phyloP scores from a whole-genome alignment of 2,888 invertebrate genomes.

The Synergus itoensis region DNA sequence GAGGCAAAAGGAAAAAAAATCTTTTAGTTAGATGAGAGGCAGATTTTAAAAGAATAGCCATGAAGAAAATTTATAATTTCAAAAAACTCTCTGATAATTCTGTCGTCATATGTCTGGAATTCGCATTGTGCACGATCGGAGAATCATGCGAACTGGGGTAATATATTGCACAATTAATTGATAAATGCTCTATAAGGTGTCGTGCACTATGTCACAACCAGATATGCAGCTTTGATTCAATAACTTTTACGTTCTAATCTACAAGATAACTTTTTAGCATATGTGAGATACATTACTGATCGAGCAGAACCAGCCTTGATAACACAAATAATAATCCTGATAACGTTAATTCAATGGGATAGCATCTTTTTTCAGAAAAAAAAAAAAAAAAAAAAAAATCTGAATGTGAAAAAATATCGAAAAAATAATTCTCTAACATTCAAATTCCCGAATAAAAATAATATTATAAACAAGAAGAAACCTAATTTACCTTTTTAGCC shows the following conservation, averaged over 20 bases:
- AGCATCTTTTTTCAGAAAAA: too few species aligned
- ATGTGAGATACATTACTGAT: not conserved
- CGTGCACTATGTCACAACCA: slow-evolving; percentile 14
- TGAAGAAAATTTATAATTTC: not conserved
- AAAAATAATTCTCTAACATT: too few species aligned
- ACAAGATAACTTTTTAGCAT: not conserved
- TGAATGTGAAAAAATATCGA: too few species aligned
- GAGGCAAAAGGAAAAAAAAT: not conserved
- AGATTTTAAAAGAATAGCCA: not conserved
- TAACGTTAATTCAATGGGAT: too few species aligned
- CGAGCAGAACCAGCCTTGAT: not conserved
- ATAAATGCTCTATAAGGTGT: not conserved
- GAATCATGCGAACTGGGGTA: slow-evolving; percentile 22
- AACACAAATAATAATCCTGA: too few species aligned
- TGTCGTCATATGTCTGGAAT: not conserved
- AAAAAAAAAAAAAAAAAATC: too few species aligned
- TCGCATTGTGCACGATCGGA: slow-evolving; percentile 5
- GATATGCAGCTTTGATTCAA: slow-evolving; percentile 24
- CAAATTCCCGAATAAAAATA: too few species aligned
- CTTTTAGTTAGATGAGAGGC: slow-evolving; percentile 6
- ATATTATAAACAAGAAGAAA: too few species aligned
- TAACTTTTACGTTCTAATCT: slow-evolving; percentile 9
- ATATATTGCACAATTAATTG: slow-evolving; percentile 10
- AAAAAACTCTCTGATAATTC: not conserved
- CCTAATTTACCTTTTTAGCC: too few species aligned